Evolutionary conservation across 2,113 vertebrate species (phyloP).

Genomic region (Tachycineta bicolor): DNA sequence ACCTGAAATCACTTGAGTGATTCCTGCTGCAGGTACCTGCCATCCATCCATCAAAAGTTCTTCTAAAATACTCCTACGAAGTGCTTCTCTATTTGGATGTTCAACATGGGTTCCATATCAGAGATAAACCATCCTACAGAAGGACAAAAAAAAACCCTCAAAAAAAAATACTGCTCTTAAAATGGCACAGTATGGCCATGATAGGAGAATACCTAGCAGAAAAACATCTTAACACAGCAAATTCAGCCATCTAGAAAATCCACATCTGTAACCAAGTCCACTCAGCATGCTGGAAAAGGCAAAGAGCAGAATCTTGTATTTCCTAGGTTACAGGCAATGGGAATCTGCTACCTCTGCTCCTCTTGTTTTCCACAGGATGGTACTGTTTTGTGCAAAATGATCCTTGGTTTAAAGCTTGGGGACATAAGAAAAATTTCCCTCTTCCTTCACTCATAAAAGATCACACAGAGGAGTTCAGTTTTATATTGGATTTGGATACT

Average conservation of each 20-base stretch:
- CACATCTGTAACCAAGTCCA: background rate
- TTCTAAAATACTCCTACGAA: background rate
- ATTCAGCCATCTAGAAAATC: slow-evolving; percentile 1
- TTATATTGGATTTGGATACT: background rate
- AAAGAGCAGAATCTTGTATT: background rate
- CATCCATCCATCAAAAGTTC: background rate
- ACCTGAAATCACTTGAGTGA: background rate
- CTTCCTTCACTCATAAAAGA: background rate
- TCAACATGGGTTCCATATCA: background rate
- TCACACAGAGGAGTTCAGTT: background rate
- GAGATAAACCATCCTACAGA: background rate
- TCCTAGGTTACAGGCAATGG: background rate
- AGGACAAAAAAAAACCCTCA: background rate
- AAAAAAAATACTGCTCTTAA: background rate
- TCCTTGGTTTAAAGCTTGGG: background rate
- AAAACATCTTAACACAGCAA: background rate
- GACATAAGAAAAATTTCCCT: background rate
- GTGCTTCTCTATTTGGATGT: background rate
- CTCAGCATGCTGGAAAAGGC: background rate
- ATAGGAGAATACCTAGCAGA: background rate
- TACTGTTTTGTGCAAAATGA: slow-evolving; percentile 25
- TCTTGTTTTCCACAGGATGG: slow-evolving; percentile 33
- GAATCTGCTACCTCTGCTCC: background rate
- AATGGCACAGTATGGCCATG: background rate
- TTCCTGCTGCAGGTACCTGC: background rate